Evolutionary conservation across 2,888 invertebrate species (phyloP), one percentile per base, ranked within the genome.

Genomic region (Cephus pulcher): DNA sequence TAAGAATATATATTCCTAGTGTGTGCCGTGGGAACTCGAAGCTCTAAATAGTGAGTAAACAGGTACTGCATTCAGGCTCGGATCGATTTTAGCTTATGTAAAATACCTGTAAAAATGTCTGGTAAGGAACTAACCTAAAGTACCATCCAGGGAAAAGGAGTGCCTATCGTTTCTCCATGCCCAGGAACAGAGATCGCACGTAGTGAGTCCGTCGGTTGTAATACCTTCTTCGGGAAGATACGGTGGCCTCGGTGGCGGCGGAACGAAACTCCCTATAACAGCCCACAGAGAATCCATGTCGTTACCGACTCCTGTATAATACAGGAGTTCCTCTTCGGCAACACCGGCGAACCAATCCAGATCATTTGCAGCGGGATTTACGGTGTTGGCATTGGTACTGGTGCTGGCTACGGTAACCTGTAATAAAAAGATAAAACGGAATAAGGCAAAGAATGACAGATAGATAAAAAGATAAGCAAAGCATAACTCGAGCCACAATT

Each of bases 161-260:
- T 93, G 93, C 89, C 93, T 93, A 83, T 92, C 92, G 88, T 94
- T 94, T 80, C 90, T 88, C 93, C 94, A 94, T 86, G 95, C 95
- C 95, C 95, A 95, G 85, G 95, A 93, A 91, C 95, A 95, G 84
- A 95, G 93, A 92, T 95, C 95, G 92, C 95, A 95, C 89, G 95
- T 95, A 87, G 95, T 95, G 84, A 95, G 93, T 80, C 95, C 95
- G 91, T 95, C 95, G 80, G 95, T 93, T 84, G 93, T 93, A 84
- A 93, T 93, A 83, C 92, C 93, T 83, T 94, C 94, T 88, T 95
- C 95, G 35, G 92, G 91, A 82, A 95, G 92, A 89, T 94, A 94
- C 75, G 94, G 93, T 77, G 95, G 94, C 85, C 95, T 92, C 56
- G 95, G 95, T 79, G 95, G 95, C 80, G 95, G 95, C 82, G 95